These are phyloP conservation scores for Mus caroli DNA, from an alignment of 2,797 vertebrate genomes.

Conservation along the genomic window DNA sequence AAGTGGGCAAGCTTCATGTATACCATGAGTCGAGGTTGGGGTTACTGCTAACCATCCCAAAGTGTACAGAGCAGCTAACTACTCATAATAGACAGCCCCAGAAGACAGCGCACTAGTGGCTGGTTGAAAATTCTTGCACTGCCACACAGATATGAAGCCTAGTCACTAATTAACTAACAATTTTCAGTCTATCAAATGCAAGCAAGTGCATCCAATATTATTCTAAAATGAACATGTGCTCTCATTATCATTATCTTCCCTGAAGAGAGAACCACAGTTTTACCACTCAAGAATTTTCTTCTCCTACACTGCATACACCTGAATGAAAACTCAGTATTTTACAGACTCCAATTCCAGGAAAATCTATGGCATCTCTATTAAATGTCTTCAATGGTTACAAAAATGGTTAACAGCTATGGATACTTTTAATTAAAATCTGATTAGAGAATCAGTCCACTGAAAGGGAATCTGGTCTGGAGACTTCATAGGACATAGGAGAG, in stretches of 20 bases:
- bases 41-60: background rate
- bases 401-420: background rate
- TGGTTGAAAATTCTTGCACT: background rate
- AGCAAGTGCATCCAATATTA: background rate
- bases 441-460: background rate
- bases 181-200: background rate
- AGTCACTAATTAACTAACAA: background rate
- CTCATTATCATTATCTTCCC: background rate
- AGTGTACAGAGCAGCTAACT: rapidly evolving
- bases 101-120: background rate
- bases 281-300: background rate
- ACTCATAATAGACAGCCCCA: background rate
- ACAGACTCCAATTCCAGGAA: background rate
- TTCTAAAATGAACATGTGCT: background rate
- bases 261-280: background rate
- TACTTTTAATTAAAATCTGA: background rate
- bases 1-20: background rate
- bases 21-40: background rate
- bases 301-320: background rate
- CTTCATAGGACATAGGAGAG: background rate
- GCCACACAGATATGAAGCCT: background rate
- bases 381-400: background rate
- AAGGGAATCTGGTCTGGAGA: background rate
- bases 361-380: background rate
- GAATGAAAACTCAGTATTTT: background rate